A percentile compares a stretch with the other conserved stretches of the same genome.
Evolutionary conservation across 1,140 invertebrate genomes (phyloP).

Genomic region (Ooceraea biroi): DNA sequence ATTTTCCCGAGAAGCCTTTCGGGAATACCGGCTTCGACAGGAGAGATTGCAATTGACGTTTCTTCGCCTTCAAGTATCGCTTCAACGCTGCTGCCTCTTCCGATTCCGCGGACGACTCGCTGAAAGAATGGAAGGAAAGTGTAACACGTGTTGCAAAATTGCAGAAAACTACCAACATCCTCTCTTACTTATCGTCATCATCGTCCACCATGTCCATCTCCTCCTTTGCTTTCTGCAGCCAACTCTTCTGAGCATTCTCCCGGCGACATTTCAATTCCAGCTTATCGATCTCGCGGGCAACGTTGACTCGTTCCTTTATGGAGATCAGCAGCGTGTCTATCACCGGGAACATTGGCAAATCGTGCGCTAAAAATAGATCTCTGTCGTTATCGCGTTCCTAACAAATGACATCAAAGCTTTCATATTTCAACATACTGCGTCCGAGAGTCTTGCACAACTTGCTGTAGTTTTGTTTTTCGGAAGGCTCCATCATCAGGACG

Average conservation of each 20-base stretch:
- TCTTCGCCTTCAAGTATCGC: constrained; percentile 86
- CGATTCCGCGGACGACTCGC: constrained; percentile 81
- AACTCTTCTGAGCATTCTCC: constrained; percentile 90
- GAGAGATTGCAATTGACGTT: constrained; percentile 87
- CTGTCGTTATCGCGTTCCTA: neutral
- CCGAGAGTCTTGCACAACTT: constrained; percentile 94
- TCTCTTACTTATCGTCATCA: constrained; percentile 87
- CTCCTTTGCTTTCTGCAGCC: constrained; percentile 93
- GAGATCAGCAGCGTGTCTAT: constrained; percentile 89
- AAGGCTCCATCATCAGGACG: constrained; percentile 96
- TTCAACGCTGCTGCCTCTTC: constrained; percentile 81
- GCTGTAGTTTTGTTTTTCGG: constrained; percentile 93
- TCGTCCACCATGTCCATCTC: constrained; percentile 95
- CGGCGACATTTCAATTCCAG: constrained; percentile 90
- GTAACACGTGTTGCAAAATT: constrained; percentile 59
- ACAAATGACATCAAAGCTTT: constrained; percentile 25
- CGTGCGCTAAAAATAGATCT: constrained; percentile 88
- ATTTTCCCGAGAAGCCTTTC: constrained; percentile 90
- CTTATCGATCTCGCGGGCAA: constrained; percentile 93
- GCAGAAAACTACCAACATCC: constrained; percentile 23
- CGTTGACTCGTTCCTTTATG: constrained; percentile 90
- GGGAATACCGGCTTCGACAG: constrained; percentile 89
- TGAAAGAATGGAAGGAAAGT: constrained; percentile 61
- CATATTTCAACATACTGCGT: constrained; percentile 88
- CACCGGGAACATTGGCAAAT: constrained; percentile 94